These are phyloP conservation scores for Cinara cedri DNA, from an alignment of 2,888 invertebrate genomes.

Conservation along the genomic window DNA sequence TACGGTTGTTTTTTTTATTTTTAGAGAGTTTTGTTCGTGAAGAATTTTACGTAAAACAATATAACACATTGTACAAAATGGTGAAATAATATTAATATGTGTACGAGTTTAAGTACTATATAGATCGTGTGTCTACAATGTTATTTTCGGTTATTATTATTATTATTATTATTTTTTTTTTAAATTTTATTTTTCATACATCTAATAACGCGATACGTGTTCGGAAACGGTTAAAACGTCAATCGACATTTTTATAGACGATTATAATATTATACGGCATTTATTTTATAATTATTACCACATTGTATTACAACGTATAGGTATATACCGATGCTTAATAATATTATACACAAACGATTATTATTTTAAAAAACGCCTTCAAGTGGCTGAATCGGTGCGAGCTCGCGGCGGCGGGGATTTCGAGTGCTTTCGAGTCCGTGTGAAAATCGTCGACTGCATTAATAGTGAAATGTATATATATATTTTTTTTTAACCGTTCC, in stretches of 20 bases:
- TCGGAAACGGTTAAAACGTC: neutral
- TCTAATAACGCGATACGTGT: neutral
- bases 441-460: constrained; percentile 34
- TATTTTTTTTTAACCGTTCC: neutral
- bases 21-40: too few species aligned
- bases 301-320: neutral
- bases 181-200: neutral
- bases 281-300: neutral
- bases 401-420: constrained; percentile 15
- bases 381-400: constrained; percentile 36
- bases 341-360: neutral
- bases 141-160: too few species aligned
- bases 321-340: neutral
- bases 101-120: too few species aligned
- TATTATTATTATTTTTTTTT: too few species aligned
- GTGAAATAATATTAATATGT: too few species aligned
- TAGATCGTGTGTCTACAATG: too few species aligned
- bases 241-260: constrained; percentile 14
- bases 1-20: too few species aligned
- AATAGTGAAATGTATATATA: too few species aligned
- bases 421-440: constrained; percentile 42
- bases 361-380: constrained; percentile 32
- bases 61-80: too few species aligned
- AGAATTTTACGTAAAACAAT: too few species aligned
- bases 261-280: neutral